Evolutionary conservation across 2,113 vertebrate genomes (phyloP).

Genomic region (Rhineura floridana): DNA sequence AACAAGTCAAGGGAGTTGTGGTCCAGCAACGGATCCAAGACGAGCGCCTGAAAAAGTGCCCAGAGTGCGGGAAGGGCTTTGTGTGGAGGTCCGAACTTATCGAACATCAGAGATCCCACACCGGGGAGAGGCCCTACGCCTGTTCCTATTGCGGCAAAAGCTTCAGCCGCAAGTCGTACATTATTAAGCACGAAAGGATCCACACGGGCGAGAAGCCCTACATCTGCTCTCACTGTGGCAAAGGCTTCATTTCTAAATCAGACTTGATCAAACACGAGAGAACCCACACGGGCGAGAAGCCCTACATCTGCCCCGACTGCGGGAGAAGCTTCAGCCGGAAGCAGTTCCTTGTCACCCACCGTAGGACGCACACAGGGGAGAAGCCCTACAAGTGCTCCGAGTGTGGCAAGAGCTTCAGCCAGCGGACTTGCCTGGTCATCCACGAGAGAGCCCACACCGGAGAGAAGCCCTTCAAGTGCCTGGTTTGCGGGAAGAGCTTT

Average conservation of each 20-base stretch:
- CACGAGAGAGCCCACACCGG: conserved; percentile 70
- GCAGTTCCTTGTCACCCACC: conserved; percentile 69
- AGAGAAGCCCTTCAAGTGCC: conserved; percentile 70
- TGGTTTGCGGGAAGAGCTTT: conserved; percentile 72
- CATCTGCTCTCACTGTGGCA: conserved; percentile 69
- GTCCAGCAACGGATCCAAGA: conserved; percentile 50
- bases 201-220: conserved; percentile 75
- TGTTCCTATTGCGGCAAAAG: conserved; percentile 70
- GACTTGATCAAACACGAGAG: conserved; percentile 70
- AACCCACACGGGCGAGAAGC: conserved; percentile 71
- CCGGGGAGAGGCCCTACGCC: conserved; percentile 68
- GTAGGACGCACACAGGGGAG: conserved; percentile 69
- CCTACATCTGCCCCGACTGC: conserved; percentile 72
- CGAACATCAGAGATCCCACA: conserved; percentile 69
- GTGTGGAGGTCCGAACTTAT: conserved; percentile 66
- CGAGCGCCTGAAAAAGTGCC: conserved; percentile 54
- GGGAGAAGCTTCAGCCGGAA: conserved; percentile 74
- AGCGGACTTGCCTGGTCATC: conserved; percentile 67
- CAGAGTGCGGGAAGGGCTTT: conserved; percentile 70
- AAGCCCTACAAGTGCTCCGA: conserved; percentile 70
- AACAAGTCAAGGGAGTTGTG: conserved; percentile 55
- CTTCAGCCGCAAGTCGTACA: conserved; percentile 68
- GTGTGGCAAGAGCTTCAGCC: conserved; percentile 68
- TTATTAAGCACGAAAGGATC: conserved; percentile 71
- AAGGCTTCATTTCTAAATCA: conserved; percentile 67